Evolutionary conservation across 1,140 invertebrate genomes (phyloP), one percentile per base, ranked within the genome.

Genomic region (Leptestheria dahalacensis): DNA sequence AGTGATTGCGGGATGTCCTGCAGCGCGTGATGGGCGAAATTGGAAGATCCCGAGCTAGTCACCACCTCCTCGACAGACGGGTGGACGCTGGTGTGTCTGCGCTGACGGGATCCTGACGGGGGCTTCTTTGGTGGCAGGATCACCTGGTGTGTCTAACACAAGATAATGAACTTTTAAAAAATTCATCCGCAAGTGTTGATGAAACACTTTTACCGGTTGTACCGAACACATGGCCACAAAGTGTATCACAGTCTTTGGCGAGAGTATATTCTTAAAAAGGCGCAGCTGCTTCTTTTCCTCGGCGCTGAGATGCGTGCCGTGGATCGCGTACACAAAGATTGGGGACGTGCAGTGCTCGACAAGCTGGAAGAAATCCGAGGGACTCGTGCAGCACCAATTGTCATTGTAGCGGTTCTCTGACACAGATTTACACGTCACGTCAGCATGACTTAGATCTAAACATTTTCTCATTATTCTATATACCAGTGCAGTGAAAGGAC

Each of bases 281-380:
- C 33, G 28, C 18, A 55, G n/a, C 21, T 55, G 53, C n/a, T 26
- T 29, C 33, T 55, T 55, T 55, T 55, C 53, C 33, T 55, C 53
- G 10, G 12, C 3, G 33, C 12, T 55, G 21, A 55, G 20, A 12
- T 55, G 53, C 28, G 20, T 26, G 10, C 53, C 53, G 33, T 55
- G 53, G 1, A 55, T 20, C 21, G 53, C 53, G 33, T 55, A 55
- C 21, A 55, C 23, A 29, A 28, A 55, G 28, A 55, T 12, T 28
- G 53, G 53, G 11, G 53, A 29, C 3, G 53, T 55, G 21, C 53
- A 55, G n/a, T 55, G 53, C 11, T 33, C 33, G n/a, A 55, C 53
- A 3, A 55, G 20, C 21, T 26, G 33, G n/a, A 55, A 20, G 33
- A 55, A 55, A 10, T 55, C 53, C n/a, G 20, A 12, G 11, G 53